phyloP scores from a whole-genome alignment of 2,888 invertebrate species.

The Tanytarsus gracilentus region DNA sequence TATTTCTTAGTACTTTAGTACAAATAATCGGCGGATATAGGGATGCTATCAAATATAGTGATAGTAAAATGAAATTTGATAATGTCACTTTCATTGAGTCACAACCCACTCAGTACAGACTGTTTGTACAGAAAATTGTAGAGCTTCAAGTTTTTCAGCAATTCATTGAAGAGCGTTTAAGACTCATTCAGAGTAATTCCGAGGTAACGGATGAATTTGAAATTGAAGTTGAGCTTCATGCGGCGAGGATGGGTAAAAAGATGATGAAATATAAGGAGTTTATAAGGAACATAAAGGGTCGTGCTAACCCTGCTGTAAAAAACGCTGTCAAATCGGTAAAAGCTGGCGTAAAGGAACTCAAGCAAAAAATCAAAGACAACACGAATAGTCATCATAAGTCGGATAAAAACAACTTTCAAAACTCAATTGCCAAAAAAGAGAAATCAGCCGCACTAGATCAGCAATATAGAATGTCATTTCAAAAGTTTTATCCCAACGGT shows the following conservation, averaged over 20 bases:
- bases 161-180: constrained; percentile 91
- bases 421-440: background rate
- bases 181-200: constrained; percentile 83
- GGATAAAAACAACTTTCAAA: constrained; percentile 2
- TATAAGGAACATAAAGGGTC: constrained; percentile 76
- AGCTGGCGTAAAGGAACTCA: constrained; percentile 5
- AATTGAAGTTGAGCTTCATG: constrained; percentile 61
- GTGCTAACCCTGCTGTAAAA: constrained; percentile 91
- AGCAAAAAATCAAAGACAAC: constrained; percentile 7
- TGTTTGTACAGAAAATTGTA: constrained; percentile 82
- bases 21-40: constrained; percentile 90
- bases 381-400: background rate
- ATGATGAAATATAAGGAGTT: constrained; percentile 61
- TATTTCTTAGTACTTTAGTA: constrained; percentile 84
- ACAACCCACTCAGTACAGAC: constrained; percentile 73
- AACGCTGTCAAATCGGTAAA: constrained; percentile 71
- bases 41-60: constrained; percentile 73
- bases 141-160: constrained; percentile 92
- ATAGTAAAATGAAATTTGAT: constrained; percentile 73
- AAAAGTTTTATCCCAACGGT: background rate
- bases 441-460: background rate
- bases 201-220: constrained; percentile 95
- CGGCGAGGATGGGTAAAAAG: constrained; percentile 46
- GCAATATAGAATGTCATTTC: background rate
- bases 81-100: constrained; percentile 80